Base-by-base conservation (phyloP, 1,140 invertebrate species). In the Telenomus remus region DNA sequence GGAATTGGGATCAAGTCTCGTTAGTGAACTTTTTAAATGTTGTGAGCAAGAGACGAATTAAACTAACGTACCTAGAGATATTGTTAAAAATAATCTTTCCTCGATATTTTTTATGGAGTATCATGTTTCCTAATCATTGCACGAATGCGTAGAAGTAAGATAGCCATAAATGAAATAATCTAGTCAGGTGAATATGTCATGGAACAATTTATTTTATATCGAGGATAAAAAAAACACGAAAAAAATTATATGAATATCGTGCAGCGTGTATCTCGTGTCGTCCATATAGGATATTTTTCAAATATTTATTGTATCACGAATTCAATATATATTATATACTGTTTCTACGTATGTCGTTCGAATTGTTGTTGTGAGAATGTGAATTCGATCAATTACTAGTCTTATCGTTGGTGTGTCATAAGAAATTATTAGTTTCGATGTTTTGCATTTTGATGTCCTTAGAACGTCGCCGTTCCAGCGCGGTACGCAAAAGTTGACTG, bases 1-100 rank as follows among this genome's bases (percentile, higher is more conserved):
- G 82, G 81, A 86, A 87, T 87, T 85, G 86, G 86, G 87, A 88
- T 85, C 87, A 88, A 88, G 81, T 82, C 82, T 85, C 76, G 79
- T 84, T 80, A 80, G 80, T 70, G 65, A 72, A 80, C 70, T 77
- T 78, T 79, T 79, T 79, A 70, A 79, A 72, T 79, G 74, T 79
- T 78, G 72, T 71, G 54, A 65, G 75, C 70, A 79, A 79, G 70
- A 73, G 66, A 72, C 59, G 44, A 76, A 64, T 78, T 70, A 75
- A 76, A 64, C 55, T 63, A 79, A 73, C 66, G 79, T 83, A 82
- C 60, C 79, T 85, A 86, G 70, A 71, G 77, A 78, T 65, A 75
- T 79, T 81, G n/a, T n/a, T n/a, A n/a, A n/a, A n/a, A n/a, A n/a
- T n/a, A 60, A 80, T 77, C 77, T 81, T 66, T 81, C 55, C 79